A percentile compares a stretch with the other conserved stretches of the same genome.
Evolutionary conservation across 2,113 vertebrate genomes (phyloP).

Genomic region (Salvelinus alpinus): DNA sequence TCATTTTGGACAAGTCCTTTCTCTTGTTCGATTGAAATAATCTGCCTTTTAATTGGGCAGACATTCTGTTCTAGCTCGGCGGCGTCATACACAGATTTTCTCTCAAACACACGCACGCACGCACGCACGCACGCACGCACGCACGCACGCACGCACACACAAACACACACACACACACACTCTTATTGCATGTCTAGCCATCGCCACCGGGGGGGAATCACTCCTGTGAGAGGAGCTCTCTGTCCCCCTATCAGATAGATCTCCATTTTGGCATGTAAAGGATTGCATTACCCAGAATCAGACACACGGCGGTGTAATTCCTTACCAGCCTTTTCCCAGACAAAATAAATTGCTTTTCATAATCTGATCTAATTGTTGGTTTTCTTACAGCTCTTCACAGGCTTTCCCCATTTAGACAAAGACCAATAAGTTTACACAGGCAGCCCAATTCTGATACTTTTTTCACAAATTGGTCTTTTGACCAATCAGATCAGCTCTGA

Average conservation of each 20-base stretch:
- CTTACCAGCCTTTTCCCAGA: slow-evolving; percentile 16
- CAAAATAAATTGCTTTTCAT: slow-evolving; percentile 37
- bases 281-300: slow-evolving; percentile 4
- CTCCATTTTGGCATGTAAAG: slow-evolving; percentile 38
- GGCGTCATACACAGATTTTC: neutral
- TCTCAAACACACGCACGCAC: slow-evolving; percentile 1
- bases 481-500: too few relatives aligned
- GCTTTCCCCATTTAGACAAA: slow-evolving; percentile 12
- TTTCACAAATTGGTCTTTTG: too few relatives aligned
- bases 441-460: too few relatives aligned
- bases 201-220: neutral
- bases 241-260: slow-evolving; percentile 16
- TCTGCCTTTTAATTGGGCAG: slow-evolving; percentile 25
- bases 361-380: slow-evolving; percentile 23
- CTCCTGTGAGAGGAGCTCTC: slow-evolving; percentile 3
- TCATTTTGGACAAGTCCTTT: slow-evolving; percentile 22
- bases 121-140: neutral
- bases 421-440: neutral
- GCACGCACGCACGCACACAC: too few relatives aligned
- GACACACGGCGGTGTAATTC: slow-evolving; percentile 5
- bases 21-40: slow-evolving; percentile 29
- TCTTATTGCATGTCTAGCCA: neutral
- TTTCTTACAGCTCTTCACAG: slow-evolving; percentile 18
- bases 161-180: neutral
- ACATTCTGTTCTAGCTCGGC: slow-evolving; percentile 19